These are phyloP conservation scores for Thymelicus sylvestris DNA, from an alignment of 2,888 invertebrate species.

Conservation along the genomic window DNA sequence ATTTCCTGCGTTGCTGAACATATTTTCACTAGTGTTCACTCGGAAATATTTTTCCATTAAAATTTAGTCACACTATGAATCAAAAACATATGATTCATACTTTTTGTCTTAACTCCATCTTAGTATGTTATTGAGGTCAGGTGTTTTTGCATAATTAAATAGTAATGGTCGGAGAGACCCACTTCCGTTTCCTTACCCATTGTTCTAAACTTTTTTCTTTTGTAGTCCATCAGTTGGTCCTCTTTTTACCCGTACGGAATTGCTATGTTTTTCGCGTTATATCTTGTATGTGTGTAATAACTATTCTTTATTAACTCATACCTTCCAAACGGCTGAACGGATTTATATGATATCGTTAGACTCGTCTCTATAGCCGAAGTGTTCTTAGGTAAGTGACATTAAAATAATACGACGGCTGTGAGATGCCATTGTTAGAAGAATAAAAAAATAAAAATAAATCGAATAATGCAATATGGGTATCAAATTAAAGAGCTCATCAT, in stretches of 20 bases:
- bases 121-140: conserved; percentile 54
- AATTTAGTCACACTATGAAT: not conserved
- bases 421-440: too few species aligned
- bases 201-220: conserved; percentile 60
- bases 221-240: conserved; percentile 1
- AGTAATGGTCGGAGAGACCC: conserved; percentile 39
- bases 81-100: conserved; percentile 45
- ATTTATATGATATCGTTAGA: not conserved
- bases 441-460: too few species aligned
- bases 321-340: not conserved
- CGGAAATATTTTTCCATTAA: not conserved
- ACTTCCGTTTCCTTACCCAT: conserved; percentile 61
- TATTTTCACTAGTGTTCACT: not conserved
- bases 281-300: too few species aligned
- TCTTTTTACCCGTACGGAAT: not conserved
- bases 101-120: conserved; percentile 38
- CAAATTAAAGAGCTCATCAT: too few species aligned
- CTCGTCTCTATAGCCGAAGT: too few species aligned
- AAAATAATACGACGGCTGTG: too few species aligned
- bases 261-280: too few species aligned
- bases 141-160: conserved; percentile 40
- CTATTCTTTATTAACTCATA: not conserved
- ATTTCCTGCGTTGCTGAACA: too few species aligned
- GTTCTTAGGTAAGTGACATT: too few species aligned
- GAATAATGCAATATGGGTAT: too few species aligned